Percentiles rank a stretch among this genome's conserved stretches.
phyloP scores from a whole-genome alignment of 2,113 vertebrate species.

The Grantiella picta region DNA sequence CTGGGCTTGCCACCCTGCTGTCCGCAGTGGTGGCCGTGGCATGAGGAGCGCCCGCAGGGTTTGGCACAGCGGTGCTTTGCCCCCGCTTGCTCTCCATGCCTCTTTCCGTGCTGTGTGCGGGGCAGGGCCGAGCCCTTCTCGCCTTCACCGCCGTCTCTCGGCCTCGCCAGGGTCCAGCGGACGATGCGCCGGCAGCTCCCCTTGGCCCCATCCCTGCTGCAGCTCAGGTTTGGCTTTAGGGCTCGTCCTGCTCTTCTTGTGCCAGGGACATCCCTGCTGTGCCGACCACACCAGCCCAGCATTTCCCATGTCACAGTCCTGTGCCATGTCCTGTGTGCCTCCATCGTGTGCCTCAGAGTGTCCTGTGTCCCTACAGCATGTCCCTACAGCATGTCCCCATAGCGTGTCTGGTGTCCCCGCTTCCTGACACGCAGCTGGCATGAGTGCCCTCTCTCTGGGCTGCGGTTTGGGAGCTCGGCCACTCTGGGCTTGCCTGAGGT shows the following conservation, averaged over 20 bases:
- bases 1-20: neutral
- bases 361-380: neutral
- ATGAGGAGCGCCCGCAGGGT: accelerated
- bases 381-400: neutral
- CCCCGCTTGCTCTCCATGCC: accelerated
- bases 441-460: neutral
- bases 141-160: constrained; percentile 48
- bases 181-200: constrained; percentile 74
- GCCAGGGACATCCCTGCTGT: neutral
- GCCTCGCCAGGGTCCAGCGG: constrained; percentile 75
- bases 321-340: neutral
- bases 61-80: neutral
- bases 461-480: neutral
- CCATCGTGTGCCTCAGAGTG: neutral
- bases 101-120: neutral
- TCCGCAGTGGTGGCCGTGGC: accelerated
- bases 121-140: neutral
- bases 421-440: neutral
- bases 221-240: constrained; percentile 75
- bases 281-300: neutral
- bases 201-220: constrained; percentile 72
- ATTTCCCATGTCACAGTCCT: neutral
- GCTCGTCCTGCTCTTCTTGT: neutral
- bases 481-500: neutral
- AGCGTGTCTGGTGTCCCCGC: neutral